These are phyloP conservation scores for Drosophila recens DNA, from an alignment of 2,888 invertebrate genomes.

Conservation along the genomic window DNA sequence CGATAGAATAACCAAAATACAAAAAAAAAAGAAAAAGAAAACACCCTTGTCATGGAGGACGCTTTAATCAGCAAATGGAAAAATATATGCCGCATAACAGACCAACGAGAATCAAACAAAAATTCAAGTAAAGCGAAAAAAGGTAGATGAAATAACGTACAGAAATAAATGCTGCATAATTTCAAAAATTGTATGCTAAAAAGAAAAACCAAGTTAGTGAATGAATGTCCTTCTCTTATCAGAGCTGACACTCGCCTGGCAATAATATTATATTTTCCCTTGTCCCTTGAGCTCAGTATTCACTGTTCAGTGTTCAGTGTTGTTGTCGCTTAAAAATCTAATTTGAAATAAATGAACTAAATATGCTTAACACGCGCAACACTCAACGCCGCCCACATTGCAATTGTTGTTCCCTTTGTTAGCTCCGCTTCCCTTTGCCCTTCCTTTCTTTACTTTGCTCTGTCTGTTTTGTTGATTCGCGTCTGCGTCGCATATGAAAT, in stretches of 20 bases:
- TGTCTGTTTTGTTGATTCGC: conserved; percentile 46
- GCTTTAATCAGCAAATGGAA: conserved; percentile 77
- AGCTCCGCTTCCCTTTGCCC: background rate
- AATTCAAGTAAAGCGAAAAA: background rate
- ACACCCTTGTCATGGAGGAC: conserved; percentile 59
- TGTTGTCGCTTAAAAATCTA: conserved; percentile 77
- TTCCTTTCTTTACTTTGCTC: background rate
- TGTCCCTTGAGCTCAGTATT: conserved; percentile 45
- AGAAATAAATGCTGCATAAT: conserved; percentile 68
- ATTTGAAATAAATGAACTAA: conserved; percentile 83
- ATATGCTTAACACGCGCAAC: conserved; percentile 83
- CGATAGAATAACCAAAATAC: conserved; percentile 12
- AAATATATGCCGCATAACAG: conserved; percentile 55
- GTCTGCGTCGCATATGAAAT: conserved; percentile 71
- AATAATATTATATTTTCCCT: conserved; percentile 30
- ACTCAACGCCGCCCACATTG: conserved; percentile 25
- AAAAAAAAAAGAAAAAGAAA: conserved; percentile 20
- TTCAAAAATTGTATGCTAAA: conserved; percentile 62
- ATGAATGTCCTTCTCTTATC: conserved; percentile 43
- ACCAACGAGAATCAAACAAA: conserved; percentile 2
- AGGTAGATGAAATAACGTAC: conserved; percentile 3
- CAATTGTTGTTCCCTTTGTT: conserved; percentile 40
- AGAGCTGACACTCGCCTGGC: conserved; percentile 45
- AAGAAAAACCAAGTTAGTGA: conserved; percentile 8
- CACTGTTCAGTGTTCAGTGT: conserved; percentile 26